phyloP scores from a whole-genome alignment of 2,797 vertebrate genomes.

The Graptemys geographica region DNA sequence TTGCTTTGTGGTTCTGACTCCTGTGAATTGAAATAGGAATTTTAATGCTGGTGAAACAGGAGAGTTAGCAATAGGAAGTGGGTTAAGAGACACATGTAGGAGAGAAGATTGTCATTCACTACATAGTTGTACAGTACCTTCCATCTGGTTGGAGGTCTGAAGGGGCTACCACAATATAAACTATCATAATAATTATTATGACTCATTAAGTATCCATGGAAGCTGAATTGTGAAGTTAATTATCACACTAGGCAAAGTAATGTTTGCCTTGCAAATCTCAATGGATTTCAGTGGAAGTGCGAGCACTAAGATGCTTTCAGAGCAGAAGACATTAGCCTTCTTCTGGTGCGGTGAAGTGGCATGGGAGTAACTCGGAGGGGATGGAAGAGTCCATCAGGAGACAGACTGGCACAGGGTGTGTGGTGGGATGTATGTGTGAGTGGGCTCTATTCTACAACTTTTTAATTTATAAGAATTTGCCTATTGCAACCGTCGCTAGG shows the following conservation, averaged over 20 bases:
- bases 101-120: background rate
- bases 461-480: background rate
- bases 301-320: background rate
- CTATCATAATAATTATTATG: rapidly evolving
- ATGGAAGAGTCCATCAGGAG: background rate
- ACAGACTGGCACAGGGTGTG: background rate
- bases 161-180: background rate
- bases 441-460: background rate
- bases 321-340: background rate
- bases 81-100: background rate
- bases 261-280: background rate
- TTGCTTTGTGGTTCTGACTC: background rate
- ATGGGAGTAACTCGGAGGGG: background rate
- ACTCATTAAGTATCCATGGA: background rate
- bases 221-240: background rate
- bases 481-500: background rate
- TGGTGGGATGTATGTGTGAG: background rate
- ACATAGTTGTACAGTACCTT: background rate
- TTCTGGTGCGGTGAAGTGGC: background rate
- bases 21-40: background rate
- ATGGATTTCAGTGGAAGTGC: rapidly evolving
- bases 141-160: background rate
- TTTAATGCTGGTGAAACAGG: background rate
- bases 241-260: background rate
- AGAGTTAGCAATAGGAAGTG: background rate